Percentiles rank a stretch among this genome's conserved stretches.
phyloP scores from a whole-genome alignment of 2,113 vertebrate species.

The Hystrix brachyura region DNA sequence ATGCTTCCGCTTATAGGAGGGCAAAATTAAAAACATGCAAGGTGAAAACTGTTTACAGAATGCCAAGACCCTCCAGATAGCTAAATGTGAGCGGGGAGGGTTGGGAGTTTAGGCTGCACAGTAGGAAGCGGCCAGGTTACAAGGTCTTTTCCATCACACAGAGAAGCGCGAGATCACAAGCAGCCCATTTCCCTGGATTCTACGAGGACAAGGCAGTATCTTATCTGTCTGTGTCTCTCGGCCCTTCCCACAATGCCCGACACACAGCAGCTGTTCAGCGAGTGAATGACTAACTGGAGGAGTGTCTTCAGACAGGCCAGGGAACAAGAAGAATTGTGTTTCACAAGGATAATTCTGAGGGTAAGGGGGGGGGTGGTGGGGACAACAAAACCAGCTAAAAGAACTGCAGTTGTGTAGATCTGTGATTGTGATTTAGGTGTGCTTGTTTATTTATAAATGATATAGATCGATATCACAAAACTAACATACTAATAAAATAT shows the following conservation, averaged over 20 bases:
- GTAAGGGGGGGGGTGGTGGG: not conserved
- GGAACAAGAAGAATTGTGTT: not conserved
- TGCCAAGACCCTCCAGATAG: not conserved
- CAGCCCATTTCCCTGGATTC: not conserved
- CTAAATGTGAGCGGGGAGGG: not conserved
- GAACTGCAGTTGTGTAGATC: not conserved
- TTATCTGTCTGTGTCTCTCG: not conserved
- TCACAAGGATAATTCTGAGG: not conserved
- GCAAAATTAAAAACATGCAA: accelerated
- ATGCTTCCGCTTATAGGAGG: not conserved
- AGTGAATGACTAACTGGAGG: not conserved
- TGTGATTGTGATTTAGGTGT: too few species aligned
- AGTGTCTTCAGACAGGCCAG: not conserved
- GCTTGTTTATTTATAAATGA: not conserved
- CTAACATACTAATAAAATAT: not conserved
- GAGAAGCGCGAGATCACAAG: not conserved
- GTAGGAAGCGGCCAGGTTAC: not conserved
- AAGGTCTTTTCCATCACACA: not conserved
- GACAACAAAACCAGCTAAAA: not conserved
- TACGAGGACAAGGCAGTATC: not conserved
- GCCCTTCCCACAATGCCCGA: not conserved
- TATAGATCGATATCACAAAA: not conserved
- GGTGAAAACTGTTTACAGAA: not conserved
- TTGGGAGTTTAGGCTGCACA: too few species aligned
- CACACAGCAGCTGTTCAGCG: not conserved